These are phyloP conservation scores for Psittacula derbiana DNA, from an alignment of 2,797 vertebrate species.

Conservation along the genomic window DNA sequence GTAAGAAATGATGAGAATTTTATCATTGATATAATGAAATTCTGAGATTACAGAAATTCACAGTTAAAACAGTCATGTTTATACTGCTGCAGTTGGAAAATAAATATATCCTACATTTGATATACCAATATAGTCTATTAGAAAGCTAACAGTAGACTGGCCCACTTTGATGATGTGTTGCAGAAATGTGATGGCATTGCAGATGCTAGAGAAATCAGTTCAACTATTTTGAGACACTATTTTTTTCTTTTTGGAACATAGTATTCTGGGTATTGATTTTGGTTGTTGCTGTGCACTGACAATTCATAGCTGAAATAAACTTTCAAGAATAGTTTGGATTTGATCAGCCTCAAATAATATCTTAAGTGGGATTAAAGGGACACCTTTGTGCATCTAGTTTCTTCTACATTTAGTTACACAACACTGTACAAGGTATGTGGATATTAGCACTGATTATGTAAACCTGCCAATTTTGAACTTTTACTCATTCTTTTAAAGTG, in stretches of 20 bases:
- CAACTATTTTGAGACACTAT: neutral
- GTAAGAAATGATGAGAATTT: neutral
- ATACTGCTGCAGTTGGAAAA: neutral
- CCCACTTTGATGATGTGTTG: neutral
- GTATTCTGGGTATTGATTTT: neutral
- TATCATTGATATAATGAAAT: neutral
- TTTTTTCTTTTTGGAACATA: neutral
- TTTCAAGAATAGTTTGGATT: neutral
- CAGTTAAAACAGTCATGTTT: neutral
- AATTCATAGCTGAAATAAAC: neutral
- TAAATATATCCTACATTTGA: rapidly evolving
- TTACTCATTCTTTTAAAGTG: neutral
- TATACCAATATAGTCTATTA: neutral
- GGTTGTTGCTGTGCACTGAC: neutral
- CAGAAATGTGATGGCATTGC: neutral
- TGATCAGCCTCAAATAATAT: neutral
- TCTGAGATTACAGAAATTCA: neutral
- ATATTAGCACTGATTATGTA: neutral
- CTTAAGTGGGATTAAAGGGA: neutral
- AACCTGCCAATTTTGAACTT: neutral
- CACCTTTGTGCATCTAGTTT: neutral
- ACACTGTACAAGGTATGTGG: neutral
- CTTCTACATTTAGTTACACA: neutral
- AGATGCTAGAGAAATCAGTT: neutral
- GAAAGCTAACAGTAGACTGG: neutral